Percentiles rank a stretch among this genome's conserved stretches.
These are phyloP conservation scores for Heliothis subflexa DNA, from an alignment of 1,140 invertebrate genomes.

Conservation along the genomic window DNA sequence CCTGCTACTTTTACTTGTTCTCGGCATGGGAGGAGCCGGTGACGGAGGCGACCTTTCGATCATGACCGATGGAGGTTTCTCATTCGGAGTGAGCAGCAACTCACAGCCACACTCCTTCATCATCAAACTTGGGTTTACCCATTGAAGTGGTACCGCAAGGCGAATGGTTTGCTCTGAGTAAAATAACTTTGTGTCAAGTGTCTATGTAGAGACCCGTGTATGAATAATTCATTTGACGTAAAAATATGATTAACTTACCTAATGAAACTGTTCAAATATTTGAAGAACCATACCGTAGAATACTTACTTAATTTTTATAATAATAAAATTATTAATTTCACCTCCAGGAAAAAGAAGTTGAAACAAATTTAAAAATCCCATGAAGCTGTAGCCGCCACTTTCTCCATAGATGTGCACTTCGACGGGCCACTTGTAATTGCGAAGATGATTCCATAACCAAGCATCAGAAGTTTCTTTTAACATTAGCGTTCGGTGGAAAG, in stretches of 20 bases:
- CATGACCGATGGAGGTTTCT: conserved; percentile 56
- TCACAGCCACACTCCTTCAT: conserved; percentile 65
- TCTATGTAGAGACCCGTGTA: too few relatives aligned
- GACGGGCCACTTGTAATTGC: conserved; percentile 71
- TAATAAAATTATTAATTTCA: conserved; percentile 41
- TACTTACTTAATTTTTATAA: background rate
- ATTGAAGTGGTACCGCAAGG: conserved; percentile 69
- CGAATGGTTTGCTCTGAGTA: conserved; percentile 60
- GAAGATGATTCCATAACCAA: conserved; percentile 62
- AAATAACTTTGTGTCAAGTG: background rate
- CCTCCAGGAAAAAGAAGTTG: conserved; percentile 76
- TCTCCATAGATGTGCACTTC: conserved; percentile 68
- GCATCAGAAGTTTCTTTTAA: conserved; percentile 51
- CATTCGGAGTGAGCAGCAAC: conserved; percentile 56
- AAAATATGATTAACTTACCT: too few relatives aligned
- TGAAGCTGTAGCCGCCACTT: conserved; percentile 62
- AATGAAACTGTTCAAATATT: too few relatives aligned
- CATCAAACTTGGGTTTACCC: conserved; percentile 63
- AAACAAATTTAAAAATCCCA: conserved; percentile 73
- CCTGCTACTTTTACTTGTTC: background rate
- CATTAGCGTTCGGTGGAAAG: conserved; percentile 74
- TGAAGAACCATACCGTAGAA: background rate
- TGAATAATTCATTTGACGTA: too few relatives aligned
- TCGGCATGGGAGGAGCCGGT: background rate
- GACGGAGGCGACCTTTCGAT: background rate